Evolutionary conservation across 2,797 vertebrate species (phyloP), one percentile per base, ranked within the genome.

Genomic region (Scolopax bukidnonensis): DNA sequence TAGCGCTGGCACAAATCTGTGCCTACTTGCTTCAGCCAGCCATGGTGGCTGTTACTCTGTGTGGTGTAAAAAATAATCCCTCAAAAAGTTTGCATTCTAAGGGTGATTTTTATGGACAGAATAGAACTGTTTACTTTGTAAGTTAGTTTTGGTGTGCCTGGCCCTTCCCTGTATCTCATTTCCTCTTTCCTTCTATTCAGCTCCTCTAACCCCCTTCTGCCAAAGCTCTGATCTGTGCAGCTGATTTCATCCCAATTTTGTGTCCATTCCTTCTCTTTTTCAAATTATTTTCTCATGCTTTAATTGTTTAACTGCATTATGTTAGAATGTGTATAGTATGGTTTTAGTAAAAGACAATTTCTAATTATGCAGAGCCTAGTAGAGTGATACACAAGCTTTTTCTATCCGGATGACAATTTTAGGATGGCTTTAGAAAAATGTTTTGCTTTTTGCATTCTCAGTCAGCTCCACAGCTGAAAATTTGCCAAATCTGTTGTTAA

Each of bases 181-280:
- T 96, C 56, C 77, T 91, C 53, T 93, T 91, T 87, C 84, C 71
- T 93, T 84, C 90, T 93, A 20, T 87, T 94, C 84, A 69, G 11
- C 20, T 93, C 57, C 17, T 86, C 41, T 81, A 4, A 1, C 21
- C 11, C 20, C 70, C 16, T 75, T 93, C 28, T 78, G 13, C 19
- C 1, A 0, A 32, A 85, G 40, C 59, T 84, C 81, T 76, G 40
- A 41, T 91, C 60, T 84, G 38, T 65, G 53, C 91, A 68, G 30
- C 82, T 89, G 38, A 81, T 86, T 86, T 27, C 32, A 43, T 50
- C 92, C 10, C 30, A 67, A 10, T 88, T 92, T 91, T 81, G 12
- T 47, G 16, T 89, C 32, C 1, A 2, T 71, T 87, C 70, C 65
- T 90, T 6, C 27, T 79, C 48, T 87, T 51, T 74, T 65, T 36